phyloP scores from a whole-genome alignment of 2,797 vertebrate species.

The Cygnus olor region DNA sequence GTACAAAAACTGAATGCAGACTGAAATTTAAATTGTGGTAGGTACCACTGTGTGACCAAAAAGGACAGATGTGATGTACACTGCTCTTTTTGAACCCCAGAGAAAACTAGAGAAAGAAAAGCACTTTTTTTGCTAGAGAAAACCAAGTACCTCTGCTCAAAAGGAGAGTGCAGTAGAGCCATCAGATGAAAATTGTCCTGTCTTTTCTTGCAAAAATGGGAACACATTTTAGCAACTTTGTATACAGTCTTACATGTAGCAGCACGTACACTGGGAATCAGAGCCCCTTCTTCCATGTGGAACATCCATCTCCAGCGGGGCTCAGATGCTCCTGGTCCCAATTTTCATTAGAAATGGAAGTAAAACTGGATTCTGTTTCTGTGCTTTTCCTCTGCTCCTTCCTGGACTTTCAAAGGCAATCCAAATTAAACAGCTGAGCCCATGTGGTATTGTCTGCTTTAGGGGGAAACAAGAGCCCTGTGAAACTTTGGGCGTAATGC shows the following conservation, averaged over 20 bases:
- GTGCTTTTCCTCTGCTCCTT: slow-evolving; percentile 22
- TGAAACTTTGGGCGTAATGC: background rate
- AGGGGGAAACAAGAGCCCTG: background rate
- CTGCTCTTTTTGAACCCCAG: slow-evolving; percentile 4
- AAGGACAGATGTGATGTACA: slow-evolving; percentile 16
- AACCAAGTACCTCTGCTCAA: slow-evolving; percentile 1
- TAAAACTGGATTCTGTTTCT: slow-evolving; percentile 44
- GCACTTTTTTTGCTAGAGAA: background rate
- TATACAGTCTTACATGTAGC: slow-evolving; percentile 61
- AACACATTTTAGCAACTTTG: slow-evolving; percentile 23
- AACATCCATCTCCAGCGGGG: slow-evolving; percentile 46
- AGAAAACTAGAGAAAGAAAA: background rate
- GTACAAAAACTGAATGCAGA: slow-evolving; percentile 56
- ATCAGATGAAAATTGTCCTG: background rate
- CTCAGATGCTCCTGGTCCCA: slow-evolving; percentile 73
- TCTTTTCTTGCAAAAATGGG: slow-evolving; percentile 48
- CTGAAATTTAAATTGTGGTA: slow-evolving; percentile 1
- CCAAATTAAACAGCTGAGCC: slow-evolving; percentile 6
- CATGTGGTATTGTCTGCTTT: background rate
- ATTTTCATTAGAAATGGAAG: slow-evolving; percentile 46
- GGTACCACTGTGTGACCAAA: slow-evolving; percentile 27
- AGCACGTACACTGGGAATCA: slow-evolving; percentile 60
- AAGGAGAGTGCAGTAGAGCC: slow-evolving; percentile 26
- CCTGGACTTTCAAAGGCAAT: slow-evolving; percentile 4
- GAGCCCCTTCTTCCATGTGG: slow-evolving; percentile 28